These are phyloP conservation scores for Pterostichus madidus DNA, from an alignment of 2,888 invertebrate species.

Conservation along the genomic window DNA sequence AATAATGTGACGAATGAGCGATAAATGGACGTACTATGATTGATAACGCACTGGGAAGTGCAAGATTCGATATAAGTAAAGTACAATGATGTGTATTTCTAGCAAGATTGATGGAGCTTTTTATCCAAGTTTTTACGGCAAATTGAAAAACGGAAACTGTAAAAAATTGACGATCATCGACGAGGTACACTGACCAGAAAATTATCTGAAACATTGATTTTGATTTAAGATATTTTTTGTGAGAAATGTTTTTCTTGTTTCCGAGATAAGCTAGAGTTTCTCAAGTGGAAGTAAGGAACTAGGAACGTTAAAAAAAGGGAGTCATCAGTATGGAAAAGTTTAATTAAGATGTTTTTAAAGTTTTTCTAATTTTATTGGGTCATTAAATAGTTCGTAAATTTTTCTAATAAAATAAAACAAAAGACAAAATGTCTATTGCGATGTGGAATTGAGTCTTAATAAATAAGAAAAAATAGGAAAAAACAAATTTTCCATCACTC, in stretches of 20 bases:
- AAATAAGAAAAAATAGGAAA: no score
- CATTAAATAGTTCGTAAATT: no score
- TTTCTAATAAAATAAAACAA: no score
- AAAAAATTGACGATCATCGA: slow-evolving; percentile 20
- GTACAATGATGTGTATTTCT: slow-evolving; percentile 9
- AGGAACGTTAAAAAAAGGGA: neutral
- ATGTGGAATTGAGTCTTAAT: no score
- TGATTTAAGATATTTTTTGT: slow-evolving; percentile 2
- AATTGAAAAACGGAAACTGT: neutral
- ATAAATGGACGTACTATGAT: slow-evolving; percentile 12
- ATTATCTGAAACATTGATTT: slow-evolving; percentile 8
- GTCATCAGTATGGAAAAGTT: neutral
- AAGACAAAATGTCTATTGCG: no score
- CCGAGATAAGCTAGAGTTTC: no score
- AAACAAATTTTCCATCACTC: no score
- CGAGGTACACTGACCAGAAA: slow-evolving; percentile 6
- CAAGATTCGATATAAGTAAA: slow-evolving; percentile 9
- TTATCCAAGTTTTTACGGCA: neutral
- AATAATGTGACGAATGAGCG: neutral
- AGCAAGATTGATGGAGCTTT: slow-evolving; percentile 19
- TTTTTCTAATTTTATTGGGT: no score
- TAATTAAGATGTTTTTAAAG: no score
- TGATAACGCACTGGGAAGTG: slow-evolving; percentile 14
- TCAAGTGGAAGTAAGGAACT: neutral
- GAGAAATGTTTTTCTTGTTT: slow-evolving; percentile 8